phyloP scores from a whole-genome alignment of 1,140 invertebrate genomes.

The Calliphora vicina region DNA sequence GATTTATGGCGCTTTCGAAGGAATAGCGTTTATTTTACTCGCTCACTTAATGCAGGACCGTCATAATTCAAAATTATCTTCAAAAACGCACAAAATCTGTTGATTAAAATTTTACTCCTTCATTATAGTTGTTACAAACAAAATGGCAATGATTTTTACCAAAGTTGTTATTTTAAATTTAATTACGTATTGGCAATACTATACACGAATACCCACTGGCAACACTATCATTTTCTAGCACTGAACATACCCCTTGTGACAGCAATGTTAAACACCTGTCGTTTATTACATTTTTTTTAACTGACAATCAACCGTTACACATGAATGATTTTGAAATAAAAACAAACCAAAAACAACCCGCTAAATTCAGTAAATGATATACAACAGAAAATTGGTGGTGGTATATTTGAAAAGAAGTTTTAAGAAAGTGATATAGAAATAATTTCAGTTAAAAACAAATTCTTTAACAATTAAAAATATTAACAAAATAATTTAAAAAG shows the following conservation, averaged over 20 bases:
- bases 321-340: slow-evolving; percentile 29
- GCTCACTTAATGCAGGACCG: too few species aligned
- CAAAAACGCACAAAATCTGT: too few species aligned
- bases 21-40: too few species aligned
- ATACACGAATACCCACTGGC: too few species aligned
- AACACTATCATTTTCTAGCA: neutral
- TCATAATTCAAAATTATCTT: too few species aligned
- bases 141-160: too few species aligned
- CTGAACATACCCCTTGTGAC: neutral
- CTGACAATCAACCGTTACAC: slow-evolving; percentile 22
- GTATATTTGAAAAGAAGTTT: neutral
- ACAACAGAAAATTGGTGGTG: neutral
- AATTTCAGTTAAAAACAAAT: neutral
- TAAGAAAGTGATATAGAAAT: neutral
- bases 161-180: too few species aligned
- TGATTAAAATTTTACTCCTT: too few species aligned
- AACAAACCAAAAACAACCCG: neutral
- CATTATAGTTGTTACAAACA: too few species aligned
- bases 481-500: neutral
- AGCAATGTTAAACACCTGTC: neutral
- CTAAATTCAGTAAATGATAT: neutral
- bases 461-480: neutral
- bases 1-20: too few species aligned
- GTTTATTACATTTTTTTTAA: neutral
- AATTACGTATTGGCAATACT: too few species aligned